These are phyloP conservation scores for Acanthaster planci DNA, from an alignment of 35 echinoderm and acorn worm species.

Conservation along the genomic window DNA sequence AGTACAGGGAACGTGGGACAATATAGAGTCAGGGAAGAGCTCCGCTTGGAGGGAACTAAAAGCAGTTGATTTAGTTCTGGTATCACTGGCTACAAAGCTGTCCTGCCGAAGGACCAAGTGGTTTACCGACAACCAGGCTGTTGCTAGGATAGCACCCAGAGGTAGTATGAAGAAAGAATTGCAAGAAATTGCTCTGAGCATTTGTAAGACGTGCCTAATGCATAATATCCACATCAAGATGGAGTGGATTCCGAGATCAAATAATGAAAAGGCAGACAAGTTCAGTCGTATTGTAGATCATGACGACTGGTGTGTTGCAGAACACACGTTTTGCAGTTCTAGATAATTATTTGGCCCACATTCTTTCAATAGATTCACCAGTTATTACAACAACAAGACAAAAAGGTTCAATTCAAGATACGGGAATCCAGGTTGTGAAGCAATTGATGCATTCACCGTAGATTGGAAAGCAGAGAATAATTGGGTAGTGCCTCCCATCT, in stretches of 20 bases:
- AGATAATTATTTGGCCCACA: neutral
- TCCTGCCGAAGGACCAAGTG: neutral
- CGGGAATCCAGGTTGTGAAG: too few relatives aligned
- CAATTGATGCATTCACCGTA: too few relatives aligned
- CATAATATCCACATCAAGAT: conserved; percentile 7
- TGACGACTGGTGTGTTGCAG: too few relatives aligned
- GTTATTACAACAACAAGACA: too few relatives aligned
- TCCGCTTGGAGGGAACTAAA: conserved; percentile 28
- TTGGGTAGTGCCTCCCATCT: too few relatives aligned
- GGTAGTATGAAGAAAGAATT: too few relatives aligned
- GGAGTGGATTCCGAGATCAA: conserved; percentile 1
- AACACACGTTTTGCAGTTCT: neutral
- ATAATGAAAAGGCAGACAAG: conserved; percentile 5
- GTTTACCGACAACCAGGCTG: conserved; percentile 33
- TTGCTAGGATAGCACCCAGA: too few relatives aligned
- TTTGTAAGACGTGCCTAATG: neutral
- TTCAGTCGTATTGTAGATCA: neutral
- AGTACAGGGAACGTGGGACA: neutral
- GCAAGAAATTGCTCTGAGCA: neutral
- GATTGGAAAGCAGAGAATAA: too few relatives aligned
- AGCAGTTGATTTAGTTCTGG: neutral
- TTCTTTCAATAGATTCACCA: conserved; percentile 13
- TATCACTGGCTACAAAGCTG: too few relatives aligned
- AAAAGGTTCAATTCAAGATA: too few relatives aligned
- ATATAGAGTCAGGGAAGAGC: neutral